phyloP scores from a whole-genome alignment of 1,140 invertebrate genomes.

The Paraescarpia echinospica region DNA sequence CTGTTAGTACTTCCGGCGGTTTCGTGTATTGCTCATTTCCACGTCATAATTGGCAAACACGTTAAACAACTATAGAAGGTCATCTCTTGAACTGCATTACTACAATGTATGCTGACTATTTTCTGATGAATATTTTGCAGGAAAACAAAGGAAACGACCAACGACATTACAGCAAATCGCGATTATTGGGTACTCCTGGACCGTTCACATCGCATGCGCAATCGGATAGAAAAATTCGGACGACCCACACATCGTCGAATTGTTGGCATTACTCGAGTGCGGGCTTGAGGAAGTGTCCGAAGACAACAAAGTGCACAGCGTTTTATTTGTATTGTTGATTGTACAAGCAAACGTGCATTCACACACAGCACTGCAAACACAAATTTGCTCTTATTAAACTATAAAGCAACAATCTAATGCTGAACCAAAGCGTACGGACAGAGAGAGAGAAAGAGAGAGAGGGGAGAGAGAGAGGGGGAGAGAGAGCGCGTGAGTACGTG shows the following conservation, averaged over 20 bases:
- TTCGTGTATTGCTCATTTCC: neutral
- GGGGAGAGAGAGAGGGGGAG: no score
- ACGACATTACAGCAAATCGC: neutral
- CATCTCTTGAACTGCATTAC: neutral
- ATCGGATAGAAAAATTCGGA: neutral
- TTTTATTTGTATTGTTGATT: no score
- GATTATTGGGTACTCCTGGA: neutral
- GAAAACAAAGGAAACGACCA: neutral
- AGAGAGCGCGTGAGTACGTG: no score
- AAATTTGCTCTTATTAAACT: no score
- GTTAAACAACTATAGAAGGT: neutral
- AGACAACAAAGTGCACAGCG: no score
- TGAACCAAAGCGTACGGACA: no score
- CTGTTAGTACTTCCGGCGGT: neutral
- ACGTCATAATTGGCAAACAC: neutral
- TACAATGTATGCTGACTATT: neutral
- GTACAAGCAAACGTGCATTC: no score
- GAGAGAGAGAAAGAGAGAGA: no score
- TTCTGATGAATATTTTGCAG: neutral
- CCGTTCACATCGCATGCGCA: neutral
- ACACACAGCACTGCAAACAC: no score
- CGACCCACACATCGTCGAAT: neutral
- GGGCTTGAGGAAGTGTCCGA: no score
- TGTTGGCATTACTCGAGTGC: no score
- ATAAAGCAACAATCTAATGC: no score